Conservation (phyloP, 2,797 vertebrate genomes). For the Typhlichthys subterraneus region DNA sequence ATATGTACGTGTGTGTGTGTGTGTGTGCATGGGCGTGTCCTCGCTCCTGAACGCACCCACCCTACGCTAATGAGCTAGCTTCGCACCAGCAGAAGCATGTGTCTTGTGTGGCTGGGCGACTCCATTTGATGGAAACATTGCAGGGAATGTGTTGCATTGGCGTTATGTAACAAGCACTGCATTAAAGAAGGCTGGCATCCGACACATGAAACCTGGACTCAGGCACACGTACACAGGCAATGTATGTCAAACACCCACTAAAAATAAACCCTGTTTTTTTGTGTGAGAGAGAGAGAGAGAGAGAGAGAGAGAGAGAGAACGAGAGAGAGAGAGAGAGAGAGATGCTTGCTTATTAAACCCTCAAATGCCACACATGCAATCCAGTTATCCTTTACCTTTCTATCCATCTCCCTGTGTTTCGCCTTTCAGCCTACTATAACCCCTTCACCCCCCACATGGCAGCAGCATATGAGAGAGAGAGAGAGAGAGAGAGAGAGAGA, state of each 20-base stretch:
- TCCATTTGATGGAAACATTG: constrained; percentile 35
- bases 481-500: neutral
- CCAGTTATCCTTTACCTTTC: constrained; percentile 1
- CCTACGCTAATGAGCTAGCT: constrained; percentile 11
- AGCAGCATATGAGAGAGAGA: constrained; percentile 8
- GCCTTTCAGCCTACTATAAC: neutral
- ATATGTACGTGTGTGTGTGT: constrained; percentile 1
- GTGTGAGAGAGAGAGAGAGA: neutral
- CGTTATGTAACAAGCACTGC: constrained; percentile 27
- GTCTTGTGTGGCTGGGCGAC: constrained; percentile 20
- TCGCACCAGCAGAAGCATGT: constrained; percentile 20
- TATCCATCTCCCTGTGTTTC: neutral
- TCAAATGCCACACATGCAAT: constrained; percentile 1
- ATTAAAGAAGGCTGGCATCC: constrained; percentile 27
- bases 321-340: constrained; percentile 4
- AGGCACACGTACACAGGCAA: neutral
- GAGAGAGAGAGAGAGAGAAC: neutral
- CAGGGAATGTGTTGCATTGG: constrained; percentile 20
- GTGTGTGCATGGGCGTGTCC: neutral
- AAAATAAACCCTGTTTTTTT: too few species aligned
- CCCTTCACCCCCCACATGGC: neutral
- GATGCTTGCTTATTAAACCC: constrained; percentile 37
- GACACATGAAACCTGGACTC: constrained; percentile 21
- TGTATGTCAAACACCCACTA: neutral
- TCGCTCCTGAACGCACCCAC: neutral